Percentiles rank a stretch among this genome's conserved stretches.
Evolutionary conservation across 2,888 invertebrate genomes (phyloP).

Genomic region (Odontocolon sp.): DNA sequence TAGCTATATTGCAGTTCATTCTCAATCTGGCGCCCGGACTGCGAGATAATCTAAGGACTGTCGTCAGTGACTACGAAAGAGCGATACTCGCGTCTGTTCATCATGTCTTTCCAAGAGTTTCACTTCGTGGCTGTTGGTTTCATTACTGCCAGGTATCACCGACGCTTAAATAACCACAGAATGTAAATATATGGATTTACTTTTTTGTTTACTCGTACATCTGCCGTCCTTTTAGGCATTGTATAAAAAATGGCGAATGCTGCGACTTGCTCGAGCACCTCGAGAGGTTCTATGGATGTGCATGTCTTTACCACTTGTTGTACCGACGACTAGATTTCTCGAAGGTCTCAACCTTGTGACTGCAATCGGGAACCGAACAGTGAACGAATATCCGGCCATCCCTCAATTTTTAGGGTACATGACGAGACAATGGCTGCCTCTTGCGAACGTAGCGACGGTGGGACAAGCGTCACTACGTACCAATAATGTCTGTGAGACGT

Average conservation of each 20-base stretch:
- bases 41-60: neutral
- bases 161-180: neutral
- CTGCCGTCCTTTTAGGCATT: neutral
- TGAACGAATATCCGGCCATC: neutral
- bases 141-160: conserved; percentile 14
- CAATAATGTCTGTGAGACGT: neutral
- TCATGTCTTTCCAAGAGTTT: neutral
- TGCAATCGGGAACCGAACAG: neutral
- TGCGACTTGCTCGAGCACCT: neutral
- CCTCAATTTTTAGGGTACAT: neutral
- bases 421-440: neutral
- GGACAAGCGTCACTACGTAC: neutral
- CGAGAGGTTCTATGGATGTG: neutral
- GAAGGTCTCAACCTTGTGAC: neutral
- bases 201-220: neutral
- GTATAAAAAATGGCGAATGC: neutral
- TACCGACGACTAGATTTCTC: neutral
- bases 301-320: neutral
- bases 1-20: conserved; percentile 12
- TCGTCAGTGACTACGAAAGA: conserved; percentile 13
- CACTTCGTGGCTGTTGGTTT: conserved; percentile 24
- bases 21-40: neutral
- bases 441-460: neutral
- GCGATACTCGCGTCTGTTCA: conserved; percentile 5
- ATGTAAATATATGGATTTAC: neutral